Conservation (phyloP, 2,888 invertebrate genomes). For the Ypsolopha scabrella region DNA sequence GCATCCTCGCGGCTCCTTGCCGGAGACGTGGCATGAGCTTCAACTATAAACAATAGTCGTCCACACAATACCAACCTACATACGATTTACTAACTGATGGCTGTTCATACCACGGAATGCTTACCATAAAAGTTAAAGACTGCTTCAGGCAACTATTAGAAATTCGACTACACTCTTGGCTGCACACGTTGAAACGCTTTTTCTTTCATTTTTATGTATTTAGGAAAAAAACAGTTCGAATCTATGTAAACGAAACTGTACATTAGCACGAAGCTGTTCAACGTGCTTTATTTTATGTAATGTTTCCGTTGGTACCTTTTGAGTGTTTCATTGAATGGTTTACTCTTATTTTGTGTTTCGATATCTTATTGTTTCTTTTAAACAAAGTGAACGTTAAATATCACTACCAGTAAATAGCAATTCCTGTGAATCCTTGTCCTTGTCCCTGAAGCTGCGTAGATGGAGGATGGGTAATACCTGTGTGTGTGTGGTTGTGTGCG, state of each 20-base stretch:
- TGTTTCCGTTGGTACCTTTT: constrained; percentile 53
- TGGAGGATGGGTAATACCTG: not conserved
- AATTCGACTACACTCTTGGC: constrained; percentile 67
- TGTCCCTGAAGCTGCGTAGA: not conserved
- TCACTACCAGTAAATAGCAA: too few species aligned
- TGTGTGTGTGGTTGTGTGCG: constrained; percentile 17
- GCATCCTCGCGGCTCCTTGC: constrained; percentile 17
- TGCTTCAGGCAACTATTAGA: constrained; percentile 66
- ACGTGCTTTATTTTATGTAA: constrained; percentile 66
- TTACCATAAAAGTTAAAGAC: constrained; percentile 54
- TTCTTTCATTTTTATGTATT: constrained; percentile 64
- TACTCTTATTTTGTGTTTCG: constrained; percentile 39
- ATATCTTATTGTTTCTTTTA: constrained; percentile 18
- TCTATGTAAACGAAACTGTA: constrained; percentile 54
- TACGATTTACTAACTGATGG: constrained; percentile 34
- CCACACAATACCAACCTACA: constrained; percentile 28
- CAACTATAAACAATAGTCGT: constrained; percentile 19
- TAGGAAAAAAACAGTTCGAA: constrained; percentile 48
- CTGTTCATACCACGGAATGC: constrained; percentile 67
- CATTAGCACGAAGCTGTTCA: constrained; percentile 67
- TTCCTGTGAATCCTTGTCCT: too few species aligned
- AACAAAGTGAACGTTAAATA: not conserved
- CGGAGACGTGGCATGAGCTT: constrained; percentile 34
- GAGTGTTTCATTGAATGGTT: constrained; percentile 63
- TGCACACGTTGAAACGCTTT: constrained; percentile 64